Percentiles rank a stretch among this genome's conserved stretches.
Evolutionary conservation across 2,113 vertebrate species (phyloP).

Genomic region (Corythornis cristatus): DNA sequence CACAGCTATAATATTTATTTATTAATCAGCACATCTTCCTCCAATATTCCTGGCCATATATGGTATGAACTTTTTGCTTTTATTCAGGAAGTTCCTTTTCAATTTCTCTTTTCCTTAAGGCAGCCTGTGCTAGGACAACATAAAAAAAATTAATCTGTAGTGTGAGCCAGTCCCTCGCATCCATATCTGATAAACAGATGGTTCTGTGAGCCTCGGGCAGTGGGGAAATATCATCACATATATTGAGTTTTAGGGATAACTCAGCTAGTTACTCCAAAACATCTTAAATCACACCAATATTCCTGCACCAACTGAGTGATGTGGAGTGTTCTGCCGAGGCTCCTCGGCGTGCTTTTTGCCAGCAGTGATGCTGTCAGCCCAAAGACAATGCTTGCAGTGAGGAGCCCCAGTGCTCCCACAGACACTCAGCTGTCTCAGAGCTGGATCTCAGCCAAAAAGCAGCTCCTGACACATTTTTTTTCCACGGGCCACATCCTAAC

Average conservation of each 20-base stretch:
- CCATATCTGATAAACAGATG: neutral
- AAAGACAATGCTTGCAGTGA: conserved; percentile 25
- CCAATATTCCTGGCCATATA: conserved; percentile 25
- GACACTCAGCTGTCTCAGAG: neutral
- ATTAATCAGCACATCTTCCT: neutral
- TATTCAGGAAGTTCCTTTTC: conserved; percentile 35
- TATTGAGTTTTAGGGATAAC: neutral
- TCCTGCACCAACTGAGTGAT: conserved; percentile 40
- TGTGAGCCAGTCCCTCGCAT: neutral
- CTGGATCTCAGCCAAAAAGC: conserved; percentile 19
- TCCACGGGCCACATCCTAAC: neutral
- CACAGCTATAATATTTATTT: neutral
- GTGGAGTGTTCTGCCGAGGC: conserved; percentile 6
- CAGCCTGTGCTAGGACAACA: neutral
- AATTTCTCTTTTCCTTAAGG: neutral
- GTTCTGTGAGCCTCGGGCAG: neutral
- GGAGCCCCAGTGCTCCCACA: neutral
- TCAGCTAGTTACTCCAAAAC: conserved; percentile 14
- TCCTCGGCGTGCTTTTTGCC: neutral
- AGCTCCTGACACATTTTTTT: neutral
- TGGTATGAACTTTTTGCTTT: conserved; percentile 15
- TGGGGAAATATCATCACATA: neutral
- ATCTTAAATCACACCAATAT: neutral
- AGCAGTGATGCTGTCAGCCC: conserved; percentile 6
- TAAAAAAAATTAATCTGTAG: neutral